A percentile compares a stretch with the other conserved stretches of the same genome.
These are phyloP conservation scores for Heloderma charlesbogerti DNA, from an alignment of 2,113 vertebrate genomes.

Conservation along the genomic window DNA sequence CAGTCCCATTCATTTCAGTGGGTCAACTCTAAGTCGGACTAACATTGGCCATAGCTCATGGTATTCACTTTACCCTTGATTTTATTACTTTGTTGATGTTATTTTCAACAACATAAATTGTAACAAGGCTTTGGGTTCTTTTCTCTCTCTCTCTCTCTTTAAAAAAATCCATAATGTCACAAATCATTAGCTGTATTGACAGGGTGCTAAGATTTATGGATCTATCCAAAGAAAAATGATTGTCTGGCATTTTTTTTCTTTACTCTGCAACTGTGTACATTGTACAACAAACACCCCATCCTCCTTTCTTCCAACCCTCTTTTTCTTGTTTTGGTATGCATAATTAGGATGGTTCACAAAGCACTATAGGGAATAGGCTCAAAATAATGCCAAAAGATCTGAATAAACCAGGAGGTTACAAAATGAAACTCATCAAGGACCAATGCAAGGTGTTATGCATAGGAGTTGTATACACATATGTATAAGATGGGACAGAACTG, in stretches of 20 bases:
- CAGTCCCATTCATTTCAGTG: too few relatives aligned
- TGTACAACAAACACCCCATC: background rate
- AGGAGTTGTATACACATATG: background rate
- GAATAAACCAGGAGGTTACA: background rate
- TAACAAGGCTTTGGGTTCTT: slow-evolving; percentile 24
- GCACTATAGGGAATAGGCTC: background rate
- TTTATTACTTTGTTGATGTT: slow-evolving; percentile 4
- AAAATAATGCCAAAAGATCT: background rate
- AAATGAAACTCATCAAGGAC: background rate
- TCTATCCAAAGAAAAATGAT: background rate
- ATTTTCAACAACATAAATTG: slow-evolving; percentile 48
- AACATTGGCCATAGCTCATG: too few relatives aligned
- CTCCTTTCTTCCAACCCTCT: background rate
- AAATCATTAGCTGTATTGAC: slow-evolving; percentile 49
- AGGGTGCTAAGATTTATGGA: slow-evolving; percentile 7
- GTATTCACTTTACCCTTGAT: background rate
- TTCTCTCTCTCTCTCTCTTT: background rate
- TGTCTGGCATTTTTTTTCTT: background rate
- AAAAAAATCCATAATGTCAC: slow-evolving; percentile 39
- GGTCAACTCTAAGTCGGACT: too few relatives aligned
- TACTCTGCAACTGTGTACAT: background rate
- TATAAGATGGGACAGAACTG: background rate
- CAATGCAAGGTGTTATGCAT: background rate
- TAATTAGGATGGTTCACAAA: background rate
- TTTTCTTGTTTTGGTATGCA: background rate